Evolutionary conservation across 2,797 vertebrate genomes (phyloP).

Genomic region (Arnoldichthys spilopterus): DNA sequence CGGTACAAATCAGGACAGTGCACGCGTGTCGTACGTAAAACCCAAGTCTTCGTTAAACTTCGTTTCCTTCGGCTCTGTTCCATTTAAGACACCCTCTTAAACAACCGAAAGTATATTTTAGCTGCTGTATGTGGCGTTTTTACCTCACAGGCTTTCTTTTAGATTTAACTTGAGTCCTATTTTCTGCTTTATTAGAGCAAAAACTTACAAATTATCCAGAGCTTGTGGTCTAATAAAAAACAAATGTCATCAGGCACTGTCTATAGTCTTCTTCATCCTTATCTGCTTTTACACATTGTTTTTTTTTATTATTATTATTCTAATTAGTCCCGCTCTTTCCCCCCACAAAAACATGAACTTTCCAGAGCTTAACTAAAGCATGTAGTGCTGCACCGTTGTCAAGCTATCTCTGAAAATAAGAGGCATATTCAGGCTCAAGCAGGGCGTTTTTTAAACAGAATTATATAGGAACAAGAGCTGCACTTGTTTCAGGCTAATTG

Average conservation of each 20-base stretch:
- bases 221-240: neutral
- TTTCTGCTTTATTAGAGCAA: conserved; percentile 22
- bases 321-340: conserved; percentile 39
- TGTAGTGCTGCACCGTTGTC: conserved; percentile 30
- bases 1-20: conserved; percentile 23
- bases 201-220: neutral
- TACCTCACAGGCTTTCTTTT: neutral
- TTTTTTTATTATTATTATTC: conserved; percentile 7
- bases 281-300: conserved; percentile 32
- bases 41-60: neutral
- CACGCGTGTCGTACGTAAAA: conserved; percentile 29
- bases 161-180: neutral
- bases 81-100: neutral
- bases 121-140: neutral
- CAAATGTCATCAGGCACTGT: conserved; percentile 13
- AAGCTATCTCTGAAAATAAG: conserved; percentile 26
- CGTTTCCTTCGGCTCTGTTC: neutral
- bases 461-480: conserved; percentile 56
- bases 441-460: conserved; percentile 61
- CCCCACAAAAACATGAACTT: conserved; percentile 15
- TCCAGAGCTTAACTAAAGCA: conserved; percentile 27
- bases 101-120: no score
- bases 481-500: conserved; percentile 54
- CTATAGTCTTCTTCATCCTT: conserved; percentile 18
- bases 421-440: conserved; percentile 27